phyloP scores from a whole-genome alignment of 2,888 invertebrate species.

The Timandra comae region DNA sequence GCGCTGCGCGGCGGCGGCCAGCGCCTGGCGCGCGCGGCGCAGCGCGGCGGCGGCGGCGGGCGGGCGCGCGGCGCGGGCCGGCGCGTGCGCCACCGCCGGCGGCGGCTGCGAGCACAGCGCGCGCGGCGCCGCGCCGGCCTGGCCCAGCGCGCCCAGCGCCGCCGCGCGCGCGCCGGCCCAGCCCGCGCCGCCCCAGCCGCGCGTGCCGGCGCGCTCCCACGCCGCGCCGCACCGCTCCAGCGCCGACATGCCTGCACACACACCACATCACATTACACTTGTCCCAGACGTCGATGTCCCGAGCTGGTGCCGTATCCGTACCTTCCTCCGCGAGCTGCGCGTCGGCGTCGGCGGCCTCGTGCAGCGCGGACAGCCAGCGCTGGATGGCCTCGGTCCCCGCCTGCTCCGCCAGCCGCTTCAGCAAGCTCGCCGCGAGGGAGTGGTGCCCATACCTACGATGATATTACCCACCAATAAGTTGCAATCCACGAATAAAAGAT shows the following conservation, averaged over 20 bases:
- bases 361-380: constrained; percentile 91
- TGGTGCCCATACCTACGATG: constrained; percentile 85
- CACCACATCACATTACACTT: too few species aligned
- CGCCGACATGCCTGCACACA: constrained; percentile 39
- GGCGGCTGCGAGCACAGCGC: constrained; percentile 93
- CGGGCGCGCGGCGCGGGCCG: constrained; percentile 53
- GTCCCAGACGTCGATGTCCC: too few species aligned
- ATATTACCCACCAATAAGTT: too few species aligned
- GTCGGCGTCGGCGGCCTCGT: constrained; percentile 85
- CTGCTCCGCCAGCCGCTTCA: constrained; percentile 78
- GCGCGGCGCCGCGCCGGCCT: constrained; percentile 78
- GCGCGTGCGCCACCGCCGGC: constrained; percentile 88
- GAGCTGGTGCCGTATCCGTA: too few species aligned
- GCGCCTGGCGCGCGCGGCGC: constrained; percentile 44
- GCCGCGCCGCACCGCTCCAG: constrained; percentile 29
- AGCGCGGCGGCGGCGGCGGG: constrained; percentile 44
- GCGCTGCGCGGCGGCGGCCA: constrained; percentile 29
- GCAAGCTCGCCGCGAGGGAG: constrained; percentile 80
- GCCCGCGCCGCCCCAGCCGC: constrained; percentile 61
- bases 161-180: constrained; percentile 81
- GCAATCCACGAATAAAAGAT: too few species aligned
- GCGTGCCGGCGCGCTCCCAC: constrained; percentile 28
- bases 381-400: constrained; percentile 92
- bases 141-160: constrained; percentile 80
- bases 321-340: constrained; percentile 76